Base-by-base conservation (phyloP, 2,888 invertebrate species). In the Matsumyia berberina region DNA sequence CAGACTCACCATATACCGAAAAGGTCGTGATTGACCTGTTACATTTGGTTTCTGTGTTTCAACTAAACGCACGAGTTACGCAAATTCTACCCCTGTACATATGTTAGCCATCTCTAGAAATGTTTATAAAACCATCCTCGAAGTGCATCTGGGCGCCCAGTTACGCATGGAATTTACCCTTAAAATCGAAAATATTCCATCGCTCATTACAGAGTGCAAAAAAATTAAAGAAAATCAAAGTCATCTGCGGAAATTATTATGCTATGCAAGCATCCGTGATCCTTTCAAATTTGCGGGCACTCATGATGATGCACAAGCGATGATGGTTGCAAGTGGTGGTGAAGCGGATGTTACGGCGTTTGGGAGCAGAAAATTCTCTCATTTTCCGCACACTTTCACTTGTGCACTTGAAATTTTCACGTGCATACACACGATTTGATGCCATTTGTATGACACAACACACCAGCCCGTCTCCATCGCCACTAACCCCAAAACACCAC, bases 361-460 rank as follows among this genome's bases (percentile, higher is more conserved):
- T 8, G 64, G 42, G 58, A 55, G 62, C 33, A 57, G 49, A 72
- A 62, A 78, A 72, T 72, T 81, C 67, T 60, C 74, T 69, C 67
- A 67, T 81, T 81, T 81, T 81, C 74, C 74, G 62, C 80, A 81
- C 62, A 81, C 80, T 81, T 81, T 81, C 80, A 81, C 80, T 81
- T 74, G 46, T 81, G 80, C 74, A 81, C 80, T 81, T 81, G 80
- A 81, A 81, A 69, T 62, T 74, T 74, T 69, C 74, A 81, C 74
- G 67, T 74, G 80, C 80, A 81, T 57, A 62, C 74, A 69, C 74
- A 81, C 67, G 37, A 74, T 74, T 73, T 74, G 60, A 74, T 62
- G 46, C 55, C 79, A 73, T 67, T 58, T 67, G 51, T 66, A 80
- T 17, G 66, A 42, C 58, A 53, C 66, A 51, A 51, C 39, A 49